Base-by-base conservation (phyloP, 2,888 invertebrate species). In the Odiellus spinosus region DNA sequence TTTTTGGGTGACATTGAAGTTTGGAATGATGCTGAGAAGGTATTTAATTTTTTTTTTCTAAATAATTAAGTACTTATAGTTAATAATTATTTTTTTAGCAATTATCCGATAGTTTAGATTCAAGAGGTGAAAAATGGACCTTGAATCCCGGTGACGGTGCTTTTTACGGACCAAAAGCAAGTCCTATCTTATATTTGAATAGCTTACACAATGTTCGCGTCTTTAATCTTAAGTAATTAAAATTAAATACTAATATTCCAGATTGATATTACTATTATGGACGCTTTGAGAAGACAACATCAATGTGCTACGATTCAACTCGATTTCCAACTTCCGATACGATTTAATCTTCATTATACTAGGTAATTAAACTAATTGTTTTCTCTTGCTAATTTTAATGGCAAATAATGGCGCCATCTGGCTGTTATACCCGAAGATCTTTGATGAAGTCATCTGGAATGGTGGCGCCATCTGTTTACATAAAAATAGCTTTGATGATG, bases 241-340 rank as follows among this genome's bases (percentile, higher is more conserved):
- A 43, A 38, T 44, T 33, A 15, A 2, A 33, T 17, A 34, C 46
- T 39, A 45, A 42, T 21, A 17, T 53, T 56, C 1, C 53, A 67
- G 73, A 95, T 96, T 57, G 96, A 96, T 68, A 95, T 98, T 64
- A 91, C 87, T 0, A 87, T 99, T 54, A 78, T 73, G 65, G 98
- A 98, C 67, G 96, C 96, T 0, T 67, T 98, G 50, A 76, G 77
- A 55, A 73, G 98, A 43, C 73, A 81, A 0, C 83, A 86, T 69
- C 98, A 98, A 64, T 95, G 95, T 65, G 98, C 93, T 49, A 98
- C 98, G 40, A 88, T 98, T 59, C 98, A 99, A 65, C 71, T 99
- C 39, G 98, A 98, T 71, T 98, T 98, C 72, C 95, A 98, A 63
- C 71, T 96, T 56, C 98, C 98, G 0, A 81, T 86, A 62, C 68